Percentiles rank a stretch among this genome's conserved stretches.
Evolutionary conservation across 2,113 vertebrate species (phyloP).

Genomic region (Mugil cephalus): DNA sequence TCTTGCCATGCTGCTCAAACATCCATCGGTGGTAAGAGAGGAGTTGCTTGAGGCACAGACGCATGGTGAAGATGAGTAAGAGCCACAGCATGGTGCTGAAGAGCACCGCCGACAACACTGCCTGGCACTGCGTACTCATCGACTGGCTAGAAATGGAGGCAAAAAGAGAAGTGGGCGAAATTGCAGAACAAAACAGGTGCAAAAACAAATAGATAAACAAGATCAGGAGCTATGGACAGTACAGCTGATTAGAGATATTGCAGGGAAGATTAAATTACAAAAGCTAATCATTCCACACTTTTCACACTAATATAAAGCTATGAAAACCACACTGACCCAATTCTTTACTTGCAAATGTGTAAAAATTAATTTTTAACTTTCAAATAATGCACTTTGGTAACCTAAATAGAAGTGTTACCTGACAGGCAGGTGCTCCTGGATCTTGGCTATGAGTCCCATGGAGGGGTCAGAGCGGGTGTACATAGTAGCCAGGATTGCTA

Average conservation of each 20-base stretch:
- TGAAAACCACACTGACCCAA: too few species aligned
- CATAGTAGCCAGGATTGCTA: slow-evolving; percentile 90
- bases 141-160: slow-evolving; percentile 73
- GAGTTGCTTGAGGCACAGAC: slow-evolving; percentile 89
- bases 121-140: slow-evolving; percentile 85
- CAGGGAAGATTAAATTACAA: too few species aligned
- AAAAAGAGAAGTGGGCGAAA: background rate
- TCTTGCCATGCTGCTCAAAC: slow-evolving; percentile 88
- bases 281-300: too few species aligned
- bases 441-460: slow-evolving; percentile 92
- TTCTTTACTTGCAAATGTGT: too few species aligned
- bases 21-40: slow-evolving; percentile 95
- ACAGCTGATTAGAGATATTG: too few species aligned
- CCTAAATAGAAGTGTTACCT: slow-evolving; percentile 78
- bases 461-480: slow-evolving; percentile 94
- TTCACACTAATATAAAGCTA: too few species aligned
- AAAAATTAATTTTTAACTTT: background rate
- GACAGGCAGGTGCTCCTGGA: slow-evolving; percentile 90
- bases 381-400: too few species aligned
- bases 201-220: background rate
- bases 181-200: background rate
- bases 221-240: background rate
- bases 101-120: slow-evolving; percentile 85
- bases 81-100: slow-evolving; percentile 92
- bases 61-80: slow-evolving; percentile 91